Evolutionary conservation across 2,113 vertebrate genomes (phyloP).

Genomic region (Chrysochloris asiatica): DNA sequence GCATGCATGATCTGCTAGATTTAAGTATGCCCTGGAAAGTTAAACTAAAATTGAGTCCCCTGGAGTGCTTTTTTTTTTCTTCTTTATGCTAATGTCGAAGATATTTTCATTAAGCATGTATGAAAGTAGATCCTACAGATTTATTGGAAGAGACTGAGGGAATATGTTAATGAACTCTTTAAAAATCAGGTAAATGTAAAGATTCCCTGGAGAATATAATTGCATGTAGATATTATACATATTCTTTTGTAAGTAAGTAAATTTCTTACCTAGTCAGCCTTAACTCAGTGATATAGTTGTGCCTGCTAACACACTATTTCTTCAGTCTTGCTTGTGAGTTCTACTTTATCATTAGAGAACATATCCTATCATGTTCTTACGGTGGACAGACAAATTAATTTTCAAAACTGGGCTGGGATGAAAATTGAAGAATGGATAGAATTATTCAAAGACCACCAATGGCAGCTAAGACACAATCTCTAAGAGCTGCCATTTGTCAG

Average conservation of each 20-base stretch:
- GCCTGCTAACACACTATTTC: slow-evolving; percentile 34
- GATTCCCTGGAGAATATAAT: slow-evolving; percentile 43
- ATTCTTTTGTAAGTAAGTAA: slow-evolving; percentile 67
- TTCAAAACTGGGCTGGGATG: not conserved
- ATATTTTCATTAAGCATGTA: slow-evolving; percentile 30
- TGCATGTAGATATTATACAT: not conserved
- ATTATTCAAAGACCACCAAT: not conserved
- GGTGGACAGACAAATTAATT: not conserved
- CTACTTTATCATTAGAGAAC: slow-evolving; percentile 12
- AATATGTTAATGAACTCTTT: slow-evolving; percentile 68
- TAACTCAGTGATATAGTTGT: slow-evolving; percentile 56
- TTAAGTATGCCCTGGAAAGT: not conserved
- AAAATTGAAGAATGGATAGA: not conserved
- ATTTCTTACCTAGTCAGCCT: slow-evolving; percentile 50
- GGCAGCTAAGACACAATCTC: too few relatives aligned
- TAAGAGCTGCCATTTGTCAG: too few relatives aligned
- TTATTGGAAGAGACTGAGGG: slow-evolving; percentile 54
- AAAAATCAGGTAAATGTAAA: slow-evolving; percentile 62
- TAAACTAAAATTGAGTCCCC: not conserved
- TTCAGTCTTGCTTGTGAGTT: slow-evolving; percentile 57
- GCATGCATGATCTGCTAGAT: not conserved
- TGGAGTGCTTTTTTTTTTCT: not conserved
- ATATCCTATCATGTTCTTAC: not conserved
- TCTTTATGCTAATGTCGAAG: not conserved
- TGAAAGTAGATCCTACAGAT: not conserved